These are phyloP conservation scores for Tyrannus savana DNA, from an alignment of 2,113 vertebrate genomes.

Conservation along the genomic window DNA sequence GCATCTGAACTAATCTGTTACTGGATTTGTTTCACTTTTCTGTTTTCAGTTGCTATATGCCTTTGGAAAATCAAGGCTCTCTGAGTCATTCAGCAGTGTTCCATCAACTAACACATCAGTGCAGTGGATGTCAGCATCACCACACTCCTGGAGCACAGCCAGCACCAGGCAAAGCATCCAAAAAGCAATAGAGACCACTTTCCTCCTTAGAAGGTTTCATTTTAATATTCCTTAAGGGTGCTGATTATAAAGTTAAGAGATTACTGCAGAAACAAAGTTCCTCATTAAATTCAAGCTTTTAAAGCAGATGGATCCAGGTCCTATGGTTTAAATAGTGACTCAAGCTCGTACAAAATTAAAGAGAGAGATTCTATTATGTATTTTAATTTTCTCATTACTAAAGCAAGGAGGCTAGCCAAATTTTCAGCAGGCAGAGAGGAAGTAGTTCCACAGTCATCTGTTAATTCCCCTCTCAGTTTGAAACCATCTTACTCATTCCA, in stretches of 20 bases:
- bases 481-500: neutral
- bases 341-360: neutral
- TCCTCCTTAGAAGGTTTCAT: neutral
- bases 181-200: neutral
- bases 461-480: neutral
- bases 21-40: neutral
- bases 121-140: neutral
- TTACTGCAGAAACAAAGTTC: neutral
- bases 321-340: neutral
- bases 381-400: neutral
- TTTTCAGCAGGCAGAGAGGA: neutral
- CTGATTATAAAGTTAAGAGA: neutral
- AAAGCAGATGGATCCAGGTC: neutral
- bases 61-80: neutral
- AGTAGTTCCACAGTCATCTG: neutral
- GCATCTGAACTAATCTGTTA: neutral
- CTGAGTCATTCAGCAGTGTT: neutral
- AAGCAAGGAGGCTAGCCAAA: neutral
- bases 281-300: neutral
- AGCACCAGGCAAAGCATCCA: neutral
- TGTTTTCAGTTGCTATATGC: neutral
- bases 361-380: neutral
- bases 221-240: neutral
- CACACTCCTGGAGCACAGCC: neutral
- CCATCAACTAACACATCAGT: neutral